Conservation (phyloP, 2,113 vertebrate species). For the Cebidichthys violaceus region DNA sequence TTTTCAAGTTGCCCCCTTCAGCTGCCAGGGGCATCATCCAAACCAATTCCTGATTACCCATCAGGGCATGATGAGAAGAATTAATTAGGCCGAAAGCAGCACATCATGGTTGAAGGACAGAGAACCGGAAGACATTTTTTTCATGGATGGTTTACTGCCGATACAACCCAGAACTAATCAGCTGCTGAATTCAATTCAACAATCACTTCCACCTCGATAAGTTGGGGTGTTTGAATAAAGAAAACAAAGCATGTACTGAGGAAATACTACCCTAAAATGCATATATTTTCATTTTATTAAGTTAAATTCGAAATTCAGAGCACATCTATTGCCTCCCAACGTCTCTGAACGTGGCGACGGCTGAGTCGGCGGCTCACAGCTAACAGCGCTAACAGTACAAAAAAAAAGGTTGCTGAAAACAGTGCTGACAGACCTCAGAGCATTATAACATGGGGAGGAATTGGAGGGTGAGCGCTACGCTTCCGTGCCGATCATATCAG, state of each 20-base stretch:
- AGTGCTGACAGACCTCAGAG: not conserved
- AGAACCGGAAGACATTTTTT: slow-evolving; percentile 30
- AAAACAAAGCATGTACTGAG: not conserved
- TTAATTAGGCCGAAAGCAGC: slow-evolving; percentile 54
- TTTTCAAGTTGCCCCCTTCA: slow-evolving; percentile 62
- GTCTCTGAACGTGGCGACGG: not conserved
- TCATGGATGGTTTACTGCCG: slow-evolving; percentile 15
- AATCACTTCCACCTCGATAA: not conserved
- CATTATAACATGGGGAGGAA: not conserved
- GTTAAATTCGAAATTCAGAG: not conserved
- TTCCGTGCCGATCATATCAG: not conserved
- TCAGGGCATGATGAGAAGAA: slow-evolving; percentile 65
- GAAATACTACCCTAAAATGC: not conserved
- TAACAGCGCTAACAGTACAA: not conserved
- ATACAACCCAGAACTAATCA: slow-evolving; percentile 19
- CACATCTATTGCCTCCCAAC: not conserved
- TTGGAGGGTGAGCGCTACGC: not conserved
- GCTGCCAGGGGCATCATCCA: slow-evolving; percentile 49
- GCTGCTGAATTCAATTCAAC: slow-evolving; percentile 14
- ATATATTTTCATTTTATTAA: not conserved
- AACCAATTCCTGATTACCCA: slow-evolving; percentile 75
- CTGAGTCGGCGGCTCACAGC: not conserved
- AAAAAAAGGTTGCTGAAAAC: not conserved
- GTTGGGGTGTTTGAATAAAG: not conserved
- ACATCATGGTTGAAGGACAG: slow-evolving; percentile 33